Percentiles rank a stretch among this genome's conserved stretches.
Evolutionary conservation across 2,797 vertebrate genomes (phyloP).

Genomic region (Champsocephalus esox): DNA sequence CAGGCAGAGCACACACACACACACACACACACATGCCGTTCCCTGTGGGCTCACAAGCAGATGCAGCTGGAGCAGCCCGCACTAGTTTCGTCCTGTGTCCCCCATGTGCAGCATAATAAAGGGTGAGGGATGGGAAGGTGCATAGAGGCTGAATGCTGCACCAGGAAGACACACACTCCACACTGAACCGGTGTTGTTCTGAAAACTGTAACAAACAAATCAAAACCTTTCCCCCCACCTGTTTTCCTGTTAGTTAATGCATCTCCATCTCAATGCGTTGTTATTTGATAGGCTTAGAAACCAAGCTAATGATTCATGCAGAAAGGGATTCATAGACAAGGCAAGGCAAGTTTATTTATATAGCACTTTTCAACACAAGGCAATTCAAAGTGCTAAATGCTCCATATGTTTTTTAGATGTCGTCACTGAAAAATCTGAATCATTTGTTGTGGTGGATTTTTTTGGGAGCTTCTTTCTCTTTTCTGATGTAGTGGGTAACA

Average conservation of each 20-base stretch:
- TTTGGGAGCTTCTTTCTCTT: constrained; percentile 2
- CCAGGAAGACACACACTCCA: constrained; percentile 28
- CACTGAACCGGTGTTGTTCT: constrained; percentile 24
- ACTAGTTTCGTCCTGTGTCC: constrained; percentile 71
- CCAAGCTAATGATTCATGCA: not conserved
- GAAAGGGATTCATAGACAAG: constrained; percentile 6
- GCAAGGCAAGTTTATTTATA: too few relatives aligned
- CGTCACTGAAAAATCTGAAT: not conserved
- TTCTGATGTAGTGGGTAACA: not conserved
- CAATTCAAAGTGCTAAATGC: not conserved
- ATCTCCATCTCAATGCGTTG: constrained; percentile 21
- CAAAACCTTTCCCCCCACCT: constrained; percentile 4
- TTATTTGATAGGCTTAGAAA: not conserved
- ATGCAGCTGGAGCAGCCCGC: constrained; percentile 77
- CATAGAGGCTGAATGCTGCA: constrained; percentile 52
- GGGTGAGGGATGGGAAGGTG: constrained; percentile 44
- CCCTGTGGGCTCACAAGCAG: constrained; percentile 72
- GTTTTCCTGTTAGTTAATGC: constrained; percentile 26
- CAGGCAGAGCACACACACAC: constrained; percentile 35
- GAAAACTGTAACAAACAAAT: constrained; percentile 39
- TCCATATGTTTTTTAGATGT: constrained; percentile 12
- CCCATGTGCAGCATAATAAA: constrained; percentile 73
- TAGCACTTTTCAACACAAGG: too few relatives aligned
- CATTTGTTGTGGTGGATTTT: not conserved
- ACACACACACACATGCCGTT: constrained; percentile 24